These are phyloP conservation scores for Idaea straminata DNA, from an alignment of 2,888 invertebrate genomes.

Conservation along the genomic window DNA sequence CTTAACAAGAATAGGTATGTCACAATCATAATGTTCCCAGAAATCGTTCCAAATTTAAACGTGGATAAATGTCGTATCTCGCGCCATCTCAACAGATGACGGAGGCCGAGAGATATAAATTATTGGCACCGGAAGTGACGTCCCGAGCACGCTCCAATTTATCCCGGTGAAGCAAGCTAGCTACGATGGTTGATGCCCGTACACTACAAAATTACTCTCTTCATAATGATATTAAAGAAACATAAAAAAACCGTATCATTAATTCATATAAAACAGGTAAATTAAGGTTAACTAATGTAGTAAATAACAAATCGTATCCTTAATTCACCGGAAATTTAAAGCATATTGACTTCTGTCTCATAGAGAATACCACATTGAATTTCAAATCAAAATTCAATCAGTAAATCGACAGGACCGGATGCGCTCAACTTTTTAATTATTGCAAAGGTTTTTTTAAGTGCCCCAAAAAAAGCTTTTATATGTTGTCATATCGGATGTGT, in stretches of 20 bases:
- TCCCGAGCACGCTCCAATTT: conserved; percentile 72
- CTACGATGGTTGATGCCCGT: conserved; percentile 9
- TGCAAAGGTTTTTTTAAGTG: conserved; percentile 64
- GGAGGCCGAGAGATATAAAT: conserved; percentile 74
- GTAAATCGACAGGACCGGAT: conserved; percentile 65
- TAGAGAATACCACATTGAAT: conserved; percentile 62
- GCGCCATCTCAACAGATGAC: conserved; percentile 70
- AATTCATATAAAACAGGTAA: conserved; percentile 40
- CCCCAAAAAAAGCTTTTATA: conserved; percentile 51
- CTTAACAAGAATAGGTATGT: conserved; percentile 48
- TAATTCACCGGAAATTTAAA: conserved; percentile 64
- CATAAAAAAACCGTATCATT: conserved; percentile 12
- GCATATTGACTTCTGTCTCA: conserved; percentile 53
- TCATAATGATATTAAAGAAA: conserved; percentile 30
- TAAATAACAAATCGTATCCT: conserved; percentile 48
- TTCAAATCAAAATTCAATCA: conserved; percentile 71
- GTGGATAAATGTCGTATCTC: conserved; percentile 70
- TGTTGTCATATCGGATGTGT: conserved; percentile 37
- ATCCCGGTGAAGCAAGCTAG: conserved; percentile 46
- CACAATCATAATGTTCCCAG: conserved; percentile 66
- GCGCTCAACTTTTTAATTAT: conserved; percentile 68
- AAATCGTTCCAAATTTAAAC: conserved; percentile 70
- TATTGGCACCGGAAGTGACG: conserved; percentile 78
- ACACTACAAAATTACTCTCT: conserved; percentile 21
- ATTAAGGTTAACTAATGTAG: conserved; percentile 55